These are phyloP conservation scores for Melipona bicolor DNA, from an alignment of 2,888 invertebrate species.

Conservation along the genomic window DNA sequence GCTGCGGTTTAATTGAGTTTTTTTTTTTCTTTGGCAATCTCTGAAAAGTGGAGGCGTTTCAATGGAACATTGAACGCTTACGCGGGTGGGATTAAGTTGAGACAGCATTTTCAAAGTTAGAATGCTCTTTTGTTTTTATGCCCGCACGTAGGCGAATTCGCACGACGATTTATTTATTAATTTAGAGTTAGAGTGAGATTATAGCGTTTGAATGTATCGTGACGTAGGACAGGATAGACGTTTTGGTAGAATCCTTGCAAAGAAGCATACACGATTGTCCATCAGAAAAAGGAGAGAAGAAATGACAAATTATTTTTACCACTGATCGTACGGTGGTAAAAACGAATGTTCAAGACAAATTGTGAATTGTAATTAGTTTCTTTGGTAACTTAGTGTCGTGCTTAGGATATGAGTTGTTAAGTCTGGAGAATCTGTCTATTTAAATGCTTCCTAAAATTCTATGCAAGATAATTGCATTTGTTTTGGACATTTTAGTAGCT, in stretches of 20 bases:
- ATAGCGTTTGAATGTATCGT: slow-evolving; percentile 42
- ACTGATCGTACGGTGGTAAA: background rate
- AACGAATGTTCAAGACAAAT: background rate
- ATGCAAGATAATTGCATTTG: background rate
- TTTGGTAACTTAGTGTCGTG: background rate
- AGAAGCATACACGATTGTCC: background rate
- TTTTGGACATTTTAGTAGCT: background rate
- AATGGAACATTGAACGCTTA: background rate
- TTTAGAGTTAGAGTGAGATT: slow-evolving; percentile 46
- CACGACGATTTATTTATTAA: slow-evolving; percentile 65
- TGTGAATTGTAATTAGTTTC: background rate
- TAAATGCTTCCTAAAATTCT: background rate
- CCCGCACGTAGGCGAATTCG: slow-evolving; percentile 34
- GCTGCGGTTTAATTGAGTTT: slow-evolving; percentile 76
- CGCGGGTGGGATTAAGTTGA: background rate
- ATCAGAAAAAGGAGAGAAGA: background rate
- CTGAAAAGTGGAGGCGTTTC: background rate
- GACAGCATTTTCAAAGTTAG: slow-evolving; percentile 21
- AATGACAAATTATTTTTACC: background rate
- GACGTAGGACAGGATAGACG: slow-evolving; percentile 12
- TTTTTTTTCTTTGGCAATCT: background rate
- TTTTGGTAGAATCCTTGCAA: slow-evolving; percentile 1
- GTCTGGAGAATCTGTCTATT: background rate
- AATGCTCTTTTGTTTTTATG: slow-evolving; percentile 17
- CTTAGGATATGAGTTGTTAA: background rate